These are phyloP conservation scores for Cossypha dichroa DNA, from an alignment of 2,797 vertebrate species.

Conservation along the genomic window DNA sequence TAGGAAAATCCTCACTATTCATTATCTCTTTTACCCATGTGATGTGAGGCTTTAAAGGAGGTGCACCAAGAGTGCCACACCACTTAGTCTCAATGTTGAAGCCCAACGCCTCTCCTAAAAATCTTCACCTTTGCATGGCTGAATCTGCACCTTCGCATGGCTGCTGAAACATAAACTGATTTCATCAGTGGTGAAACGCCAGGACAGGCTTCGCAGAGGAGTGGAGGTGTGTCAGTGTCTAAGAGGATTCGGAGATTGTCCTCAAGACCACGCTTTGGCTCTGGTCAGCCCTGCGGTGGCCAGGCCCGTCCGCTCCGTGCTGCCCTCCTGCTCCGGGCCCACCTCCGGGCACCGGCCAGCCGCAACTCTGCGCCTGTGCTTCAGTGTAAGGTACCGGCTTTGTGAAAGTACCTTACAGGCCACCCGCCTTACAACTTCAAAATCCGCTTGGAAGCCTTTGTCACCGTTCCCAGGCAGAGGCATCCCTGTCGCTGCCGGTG, in stretches of 20 bases:
- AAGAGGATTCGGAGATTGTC: neutral
- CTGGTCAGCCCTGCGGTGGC: neutral
- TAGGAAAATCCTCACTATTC: neutral
- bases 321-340: neutral
- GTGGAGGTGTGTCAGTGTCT: neutral
- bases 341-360: accelerated
- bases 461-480: neutral
- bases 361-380: accelerated
- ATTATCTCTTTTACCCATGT: neutral
- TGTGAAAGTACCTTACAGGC: accelerated
- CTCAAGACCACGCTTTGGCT: accelerated
- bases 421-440: neutral
- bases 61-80: neutral
- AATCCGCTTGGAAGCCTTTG: neutral
- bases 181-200: neutral
- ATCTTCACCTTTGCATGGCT: neutral
- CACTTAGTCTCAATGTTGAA: neutral
- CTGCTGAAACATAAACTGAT: neutral
- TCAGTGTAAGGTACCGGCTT: accelerated
- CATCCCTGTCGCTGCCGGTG: neutral
- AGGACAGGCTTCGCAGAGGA: neutral
- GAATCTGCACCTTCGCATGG: neutral
- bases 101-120: neutral
- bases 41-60: neutral
- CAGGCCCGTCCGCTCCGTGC: accelerated